These are phyloP conservation scores for Perca fluviatilis DNA, from an alignment of 2,113 vertebrate species.

Conservation along the genomic window DNA sequence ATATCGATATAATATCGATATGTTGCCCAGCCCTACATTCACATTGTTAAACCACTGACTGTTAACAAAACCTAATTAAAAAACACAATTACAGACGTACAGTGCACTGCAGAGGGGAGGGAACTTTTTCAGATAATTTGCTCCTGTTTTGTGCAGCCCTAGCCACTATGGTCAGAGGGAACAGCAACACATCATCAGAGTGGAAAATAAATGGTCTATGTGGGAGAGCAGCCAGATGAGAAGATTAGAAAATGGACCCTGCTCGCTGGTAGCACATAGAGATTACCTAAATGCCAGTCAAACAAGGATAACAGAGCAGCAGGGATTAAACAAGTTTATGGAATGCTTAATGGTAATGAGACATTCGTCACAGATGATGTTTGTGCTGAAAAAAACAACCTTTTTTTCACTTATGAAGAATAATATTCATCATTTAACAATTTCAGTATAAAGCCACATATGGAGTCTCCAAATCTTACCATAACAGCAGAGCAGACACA, in stretches of 20 bases:
- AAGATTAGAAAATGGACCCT: conserved; percentile 25
- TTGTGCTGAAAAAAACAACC: background rate
- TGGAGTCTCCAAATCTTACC: conserved; percentile 58
- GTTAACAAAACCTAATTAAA: background rate
- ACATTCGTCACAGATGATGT: conserved; percentile 29
- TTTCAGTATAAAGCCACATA: conserved; percentile 11
- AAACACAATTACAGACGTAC: background rate
- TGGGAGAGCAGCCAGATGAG: conserved; percentile 25
- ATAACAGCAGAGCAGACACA: conserved; percentile 78
- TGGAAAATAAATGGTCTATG: conserved; percentile 19
- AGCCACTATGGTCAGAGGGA: background rate
- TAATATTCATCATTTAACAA: background rate
- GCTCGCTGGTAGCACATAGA: background rate
- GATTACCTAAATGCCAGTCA: conserved; percentile 21
- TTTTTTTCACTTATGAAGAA: background rate
- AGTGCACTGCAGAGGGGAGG: background rate
- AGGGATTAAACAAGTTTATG: background rate
- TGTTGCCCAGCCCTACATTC: too few relatives aligned
- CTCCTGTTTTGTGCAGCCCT: conserved; percentile 5
- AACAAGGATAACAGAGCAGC: background rate
- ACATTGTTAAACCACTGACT: background rate
- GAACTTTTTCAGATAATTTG: conserved; percentile 11
- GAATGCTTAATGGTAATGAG: background rate
- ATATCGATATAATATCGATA: too few relatives aligned
- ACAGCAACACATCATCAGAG: conserved; percentile 7